Evolutionary conservation across 2,797 vertebrate genomes (phyloP), one percentile per base, ranked within the genome.

Genomic region (Glossophaga mutica): DNA sequence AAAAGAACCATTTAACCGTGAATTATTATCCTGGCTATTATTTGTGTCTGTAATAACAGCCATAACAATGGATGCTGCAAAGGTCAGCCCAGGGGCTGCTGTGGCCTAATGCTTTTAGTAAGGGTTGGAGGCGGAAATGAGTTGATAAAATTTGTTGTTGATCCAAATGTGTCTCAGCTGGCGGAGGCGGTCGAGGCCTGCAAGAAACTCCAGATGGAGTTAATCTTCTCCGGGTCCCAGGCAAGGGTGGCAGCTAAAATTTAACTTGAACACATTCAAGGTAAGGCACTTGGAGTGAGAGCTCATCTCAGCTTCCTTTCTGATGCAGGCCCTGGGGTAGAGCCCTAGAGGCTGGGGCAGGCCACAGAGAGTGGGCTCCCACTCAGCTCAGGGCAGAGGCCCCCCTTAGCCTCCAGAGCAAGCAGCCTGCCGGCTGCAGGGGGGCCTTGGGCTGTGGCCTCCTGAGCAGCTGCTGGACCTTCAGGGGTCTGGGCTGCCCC

Each of bases 61-160:
- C 65, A 22, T 73, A 85, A 95, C 95, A 91, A 73, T 79, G 84
- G 73, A 46, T 50, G 42, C 87, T 65, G 44, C 82, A 87, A 68
- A 96, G 86, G 88, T 95, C 93, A 92, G 6, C 52, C 70, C 87
- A 48, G 78, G 74, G 77, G 74, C 90, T 95, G 81, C 85, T 84
- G 42, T 68, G 90, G 93, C 90, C 87, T 88, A 85, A 97, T 68
- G 57, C 73, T 24, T 62, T 79, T 55, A 85, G 90, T 83, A 67
- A 93, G 82, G 32, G 73, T 32, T 96, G 94, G 91, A 95, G 85
- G 82, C 52, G 9, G 96, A 94, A 94, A 89, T 67, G 70, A 96
- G 77, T 10, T 73, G 87, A 90, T 95, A 92, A 91, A 74, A 59
- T 52, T 83, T 94, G 85, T 59, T 73, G 74, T 91, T 68, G 77